Percentiles rank a stretch among this genome's conserved stretches.
phyloP scores from a whole-genome alignment of 2,797 vertebrate species.

The Serranus cabrilla region DNA sequence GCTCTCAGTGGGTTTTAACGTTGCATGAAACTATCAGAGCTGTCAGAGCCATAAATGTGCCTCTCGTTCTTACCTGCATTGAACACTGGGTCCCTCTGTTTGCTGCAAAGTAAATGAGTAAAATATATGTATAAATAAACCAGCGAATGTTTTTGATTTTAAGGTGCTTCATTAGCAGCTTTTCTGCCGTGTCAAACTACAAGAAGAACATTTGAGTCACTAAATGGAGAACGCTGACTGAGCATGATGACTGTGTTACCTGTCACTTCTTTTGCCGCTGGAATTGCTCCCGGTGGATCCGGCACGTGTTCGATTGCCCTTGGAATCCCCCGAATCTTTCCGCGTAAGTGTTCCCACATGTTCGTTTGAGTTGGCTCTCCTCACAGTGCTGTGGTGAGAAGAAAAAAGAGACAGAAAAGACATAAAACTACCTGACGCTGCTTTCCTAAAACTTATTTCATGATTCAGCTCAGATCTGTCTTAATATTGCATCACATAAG shows the following conservation, averaged over 20 bases:
- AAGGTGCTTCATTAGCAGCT: constrained; percentile 16
- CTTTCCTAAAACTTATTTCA: constrained; percentile 48
- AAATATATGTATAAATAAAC: constrained; percentile 26
- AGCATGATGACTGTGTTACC: constrained; percentile 79
- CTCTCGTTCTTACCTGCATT: constrained; percentile 92
- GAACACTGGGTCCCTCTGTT: constrained; percentile 98
- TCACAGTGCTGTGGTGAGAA: constrained; percentile 88
- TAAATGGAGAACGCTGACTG: background rate
- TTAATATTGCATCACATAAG: no score
- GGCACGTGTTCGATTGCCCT: constrained; percentile 91
- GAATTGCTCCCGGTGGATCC: constrained; percentile 97
- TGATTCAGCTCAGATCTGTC: constrained; percentile 14
- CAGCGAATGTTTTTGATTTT: constrained; percentile 21
- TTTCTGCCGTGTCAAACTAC: constrained; percentile 5
- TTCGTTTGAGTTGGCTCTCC: constrained; percentile 95
- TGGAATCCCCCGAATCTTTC: constrained; percentile 93
- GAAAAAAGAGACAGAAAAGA: constrained; percentile 17
- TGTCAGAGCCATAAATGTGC: constrained; percentile 25
- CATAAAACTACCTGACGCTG: constrained; percentile 41
- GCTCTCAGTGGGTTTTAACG: constrained; percentile 26
- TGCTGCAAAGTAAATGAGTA: constrained; percentile 88
- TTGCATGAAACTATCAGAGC: constrained; percentile 1
- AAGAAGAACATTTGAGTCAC: background rate
- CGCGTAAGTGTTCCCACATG: constrained; percentile 91
- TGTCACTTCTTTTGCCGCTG: constrained; percentile 95